A percentile compares a stretch with the other conserved stretches of the same genome.
Evolutionary conservation across 1,140 invertebrate genomes (phyloP).

Genomic region (Saccostrea glomerata): DNA sequence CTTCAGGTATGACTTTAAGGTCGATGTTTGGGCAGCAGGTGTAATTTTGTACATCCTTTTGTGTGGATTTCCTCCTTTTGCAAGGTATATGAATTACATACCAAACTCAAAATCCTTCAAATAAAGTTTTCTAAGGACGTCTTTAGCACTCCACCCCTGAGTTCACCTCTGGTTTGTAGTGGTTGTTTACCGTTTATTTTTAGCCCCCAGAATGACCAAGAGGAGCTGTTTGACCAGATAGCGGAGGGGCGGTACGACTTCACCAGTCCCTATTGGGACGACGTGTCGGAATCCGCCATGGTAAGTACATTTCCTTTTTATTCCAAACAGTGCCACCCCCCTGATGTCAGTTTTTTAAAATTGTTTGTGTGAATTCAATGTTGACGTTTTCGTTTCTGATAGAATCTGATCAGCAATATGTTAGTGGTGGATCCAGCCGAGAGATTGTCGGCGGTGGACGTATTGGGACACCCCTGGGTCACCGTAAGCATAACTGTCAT

Average conservation of each 20-base stretch:
- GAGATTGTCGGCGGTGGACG: conserved; percentile 94
- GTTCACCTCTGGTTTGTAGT: background rate
- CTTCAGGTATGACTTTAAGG: conserved; percentile 84
- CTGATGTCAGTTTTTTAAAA: background rate
- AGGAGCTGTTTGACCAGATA: conserved; percentile 95
- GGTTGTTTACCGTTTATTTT: conserved; percentile 30
- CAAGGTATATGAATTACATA: conserved; percentile 65
- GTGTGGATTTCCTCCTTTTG: conserved; percentile 95
- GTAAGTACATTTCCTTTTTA: conserved; percentile 45
- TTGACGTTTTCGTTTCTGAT: background rate
- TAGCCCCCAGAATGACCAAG: conserved; percentile 84
- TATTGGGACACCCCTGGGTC: conserved; percentile 95
- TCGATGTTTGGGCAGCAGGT: conserved; percentile 98
- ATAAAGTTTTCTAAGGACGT: no score
- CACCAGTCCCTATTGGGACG: conserved; percentile 94
- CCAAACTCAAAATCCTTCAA: no score
- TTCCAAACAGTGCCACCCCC: background rate
- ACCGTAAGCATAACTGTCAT: conserved; percentile 66
- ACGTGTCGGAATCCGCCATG: conserved; percentile 86
- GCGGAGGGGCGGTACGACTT: conserved; percentile 95
- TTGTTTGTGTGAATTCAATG: no score
- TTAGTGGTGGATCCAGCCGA: conserved; percentile 91
- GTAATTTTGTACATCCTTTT: conserved; percentile 97
- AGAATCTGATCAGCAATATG: conserved; percentile 89
- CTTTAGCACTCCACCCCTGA: no score